Conservation (phyloP, 2,797 vertebrate species). For the Hipposideros larvatus region DNA sequence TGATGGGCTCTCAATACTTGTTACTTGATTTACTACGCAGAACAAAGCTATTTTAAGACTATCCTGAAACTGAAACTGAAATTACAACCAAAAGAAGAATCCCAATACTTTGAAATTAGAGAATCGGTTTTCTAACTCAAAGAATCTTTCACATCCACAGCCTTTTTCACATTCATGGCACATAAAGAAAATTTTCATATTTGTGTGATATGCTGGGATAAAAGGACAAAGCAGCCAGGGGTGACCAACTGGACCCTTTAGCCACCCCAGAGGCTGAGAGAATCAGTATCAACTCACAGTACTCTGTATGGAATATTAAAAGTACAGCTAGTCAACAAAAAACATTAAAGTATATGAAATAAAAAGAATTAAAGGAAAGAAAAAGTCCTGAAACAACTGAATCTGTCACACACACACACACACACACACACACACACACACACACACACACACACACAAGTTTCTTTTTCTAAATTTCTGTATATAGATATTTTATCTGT, state of each 20-base stretch:
- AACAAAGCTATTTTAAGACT: background rate
- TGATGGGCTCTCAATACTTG: background rate
- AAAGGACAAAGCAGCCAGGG: background rate
- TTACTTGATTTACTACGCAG: background rate
- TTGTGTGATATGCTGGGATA: background rate
- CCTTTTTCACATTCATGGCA: background rate
- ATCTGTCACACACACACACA: background rate
- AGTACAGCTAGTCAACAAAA: slow-evolving; percentile 30
- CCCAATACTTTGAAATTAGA: background rate
- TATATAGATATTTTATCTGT: slow-evolving; percentile 43
- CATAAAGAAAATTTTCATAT: slow-evolving; percentile 21
- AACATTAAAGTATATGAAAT: background rate
- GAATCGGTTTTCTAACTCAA: background rate
- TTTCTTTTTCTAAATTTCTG: slow-evolving; percentile 54
- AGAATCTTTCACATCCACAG: background rate
- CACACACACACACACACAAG: background rate
- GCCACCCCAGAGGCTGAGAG: background rate
- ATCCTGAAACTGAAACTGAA: background rate
- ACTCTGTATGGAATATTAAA: slow-evolving; percentile 29
- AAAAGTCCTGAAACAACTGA: background rate
- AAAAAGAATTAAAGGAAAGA: slow-evolving; percentile 57
- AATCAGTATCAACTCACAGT: slow-evolving; percentile 19
- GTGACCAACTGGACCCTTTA: background rate
- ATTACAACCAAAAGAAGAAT: slow-evolving; percentile 48
- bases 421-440: background rate